Evolutionary conservation across 2,797 vertebrate genomes (phyloP), one percentile per base, ranked within the genome.

Genomic region (Cynopterus sphinx): DNA sequence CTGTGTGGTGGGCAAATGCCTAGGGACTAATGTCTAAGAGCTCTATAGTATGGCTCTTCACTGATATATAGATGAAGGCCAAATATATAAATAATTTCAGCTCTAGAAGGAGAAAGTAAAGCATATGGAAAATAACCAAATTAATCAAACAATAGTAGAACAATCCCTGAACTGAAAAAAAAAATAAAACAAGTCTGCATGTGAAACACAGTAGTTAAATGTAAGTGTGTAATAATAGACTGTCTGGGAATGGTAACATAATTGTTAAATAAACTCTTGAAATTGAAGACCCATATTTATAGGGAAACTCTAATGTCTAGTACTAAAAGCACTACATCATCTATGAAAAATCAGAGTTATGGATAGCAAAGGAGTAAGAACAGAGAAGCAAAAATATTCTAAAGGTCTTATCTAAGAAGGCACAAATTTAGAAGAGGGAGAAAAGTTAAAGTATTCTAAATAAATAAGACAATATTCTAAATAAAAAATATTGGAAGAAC

Each of bases 361-460:
- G 61, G 63, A 49, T 49, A 77, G 26, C 51, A 68, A 86, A 92
- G 13, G 41, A 59, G 10, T 70, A 15, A 59, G 31, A 39, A n/a
- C 41, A 33, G 28, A 74, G 71, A 71, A 82, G n/a, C 39, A 91
- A 84, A 91, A 21, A 83, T 15, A 9, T 74, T 86, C 19, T 49
- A 77, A 86, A 46, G 9, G n/a, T 78, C 2, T 77, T 77, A 86
- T 78, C n/a, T 68, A 59, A n/a, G 61, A 85, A 85, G 41, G 26
- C 8, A 68, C 68, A 17, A 85, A 49, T 28, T 77, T 86, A 85
- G 61, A 86, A 77, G 49, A 46, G 71, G 12, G 51, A 46, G 17
- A 82, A 92, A 86, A 91, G 68, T 65, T 26, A 83, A 63, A 91
- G 41, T 73, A 39, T 91, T 83, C 70, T 28, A 77, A 67, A 68